phyloP scores from a whole-genome alignment of 2,113 vertebrate species.

The Nibea coibor region DNA sequence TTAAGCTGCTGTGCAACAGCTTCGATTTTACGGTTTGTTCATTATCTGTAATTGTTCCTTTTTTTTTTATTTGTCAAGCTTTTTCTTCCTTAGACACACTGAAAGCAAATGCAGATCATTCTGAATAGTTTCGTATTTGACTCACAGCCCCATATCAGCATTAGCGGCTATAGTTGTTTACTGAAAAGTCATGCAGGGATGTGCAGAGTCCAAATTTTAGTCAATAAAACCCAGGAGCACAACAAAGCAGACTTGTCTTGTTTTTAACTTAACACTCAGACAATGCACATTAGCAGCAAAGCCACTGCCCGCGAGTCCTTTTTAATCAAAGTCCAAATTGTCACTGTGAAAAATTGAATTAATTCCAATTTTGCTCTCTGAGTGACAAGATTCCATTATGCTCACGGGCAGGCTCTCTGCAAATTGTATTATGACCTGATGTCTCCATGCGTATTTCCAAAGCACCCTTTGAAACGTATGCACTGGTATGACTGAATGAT shows the following conservation, averaged over 20 bases:
- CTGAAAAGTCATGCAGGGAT: conserved; percentile 41
- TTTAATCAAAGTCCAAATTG: conserved; percentile 83
- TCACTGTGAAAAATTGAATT: conserved; percentile 83
- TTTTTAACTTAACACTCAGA: conserved; percentile 67
- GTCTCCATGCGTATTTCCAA: conserved; percentile 76
- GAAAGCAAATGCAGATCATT: conserved; percentile 55
- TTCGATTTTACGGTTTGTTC: conserved; percentile 45
- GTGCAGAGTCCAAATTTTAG: conserved; percentile 30
- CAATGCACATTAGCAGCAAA: conserved; percentile 70
- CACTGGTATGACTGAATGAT: conserved; percentile 67
- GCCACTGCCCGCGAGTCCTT: conserved; percentile 70
- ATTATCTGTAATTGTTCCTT: conserved; percentile 63
- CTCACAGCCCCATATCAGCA: conserved; percentile 26
- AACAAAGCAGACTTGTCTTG: conserved; percentile 42
- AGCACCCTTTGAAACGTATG: conserved; percentile 60
- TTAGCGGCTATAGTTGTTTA: conserved; percentile 48
- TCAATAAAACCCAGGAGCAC: conserved; percentile 34
- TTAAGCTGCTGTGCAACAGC: conserved; percentile 47
- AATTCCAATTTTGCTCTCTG: conserved; percentile 81
- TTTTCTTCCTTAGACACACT: conserved; percentile 57
- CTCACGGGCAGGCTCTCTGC: conserved; percentile 74
- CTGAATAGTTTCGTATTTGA: conserved; percentile 42
- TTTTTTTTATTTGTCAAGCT: conserved; percentile 53
- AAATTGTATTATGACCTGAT: conserved; percentile 81
- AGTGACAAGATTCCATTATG: conserved; percentile 84